Conservation (phyloP, 1,140 invertebrate genomes). For the Asbolus verrucosus region DNA sequence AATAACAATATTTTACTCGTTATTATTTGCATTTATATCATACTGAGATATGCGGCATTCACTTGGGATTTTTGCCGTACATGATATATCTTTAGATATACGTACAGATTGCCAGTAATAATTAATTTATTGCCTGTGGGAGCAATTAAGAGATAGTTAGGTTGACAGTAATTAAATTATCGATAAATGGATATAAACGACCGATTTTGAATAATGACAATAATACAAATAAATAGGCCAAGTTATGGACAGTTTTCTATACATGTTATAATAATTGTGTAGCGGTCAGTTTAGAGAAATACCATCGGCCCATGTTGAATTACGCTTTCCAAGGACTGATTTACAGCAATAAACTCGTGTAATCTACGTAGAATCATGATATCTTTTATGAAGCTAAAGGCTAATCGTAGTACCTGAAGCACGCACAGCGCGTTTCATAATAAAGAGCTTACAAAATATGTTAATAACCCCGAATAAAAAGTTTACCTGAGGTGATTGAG, state of each 20-base stretch:
- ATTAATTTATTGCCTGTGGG: neutral
- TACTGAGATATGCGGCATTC: no score
- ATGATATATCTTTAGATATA: neutral
- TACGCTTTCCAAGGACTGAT: conserved; percentile 26
- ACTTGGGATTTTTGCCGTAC: no score
- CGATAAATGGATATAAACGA: neutral
- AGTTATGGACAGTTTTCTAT: conserved; percentile 9
- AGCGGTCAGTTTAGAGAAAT: conserved; percentile 7
- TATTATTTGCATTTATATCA: no score
- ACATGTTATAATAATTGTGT: conserved; percentile 1
- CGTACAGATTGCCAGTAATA: conserved; percentile 8
- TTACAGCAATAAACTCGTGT: conserved; percentile 39
- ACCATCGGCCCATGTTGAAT: conserved; percentile 7
- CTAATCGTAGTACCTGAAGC: conserved; percentile 41
- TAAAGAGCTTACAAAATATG: conserved; percentile 53
- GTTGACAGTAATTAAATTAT: conserved; percentile 22
- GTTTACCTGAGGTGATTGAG: conserved; percentile 49
- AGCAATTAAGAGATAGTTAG: neutral
- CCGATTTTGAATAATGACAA: neutral
- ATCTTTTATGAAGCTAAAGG: conserved; percentile 43
- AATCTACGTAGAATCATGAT: conserved; percentile 33
- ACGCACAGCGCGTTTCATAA: conserved; percentile 50
- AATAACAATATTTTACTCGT: no score
- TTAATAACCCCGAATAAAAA: conserved; percentile 52
- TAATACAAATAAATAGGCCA: conserved; percentile 11